Percentiles rank a stretch among this genome's conserved stretches.
These are phyloP conservation scores for Cephonodes hylas DNA, from an alignment of 2,888 invertebrate genomes.

Conservation along the genomic window DNA sequence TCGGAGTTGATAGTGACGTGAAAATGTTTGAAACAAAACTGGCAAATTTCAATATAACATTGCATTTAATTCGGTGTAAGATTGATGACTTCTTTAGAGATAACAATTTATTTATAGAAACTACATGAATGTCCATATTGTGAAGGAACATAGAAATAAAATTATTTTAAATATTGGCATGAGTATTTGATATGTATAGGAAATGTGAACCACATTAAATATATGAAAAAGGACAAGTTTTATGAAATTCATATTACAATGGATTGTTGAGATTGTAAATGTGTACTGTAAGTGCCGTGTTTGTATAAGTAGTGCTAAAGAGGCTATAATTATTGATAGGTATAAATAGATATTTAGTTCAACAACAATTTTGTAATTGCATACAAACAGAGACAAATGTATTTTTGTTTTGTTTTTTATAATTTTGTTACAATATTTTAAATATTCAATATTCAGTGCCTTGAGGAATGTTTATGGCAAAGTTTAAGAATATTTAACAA, in stretches of 20 bases:
- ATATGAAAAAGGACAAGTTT: not conserved
- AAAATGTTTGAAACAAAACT: conserved; percentile 62
- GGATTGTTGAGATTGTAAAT: conserved; percentile 34
- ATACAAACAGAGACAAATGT: not conserved
- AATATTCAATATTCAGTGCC: conserved; percentile 41
- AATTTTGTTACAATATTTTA: conserved; percentile 13
- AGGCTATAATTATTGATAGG: conserved; percentile 27
- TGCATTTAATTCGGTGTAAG: conserved; percentile 81
- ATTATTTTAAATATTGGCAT: conserved; percentile 16
- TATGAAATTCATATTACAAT: conserved; percentile 4
- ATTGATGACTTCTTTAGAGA: conserved; percentile 82
- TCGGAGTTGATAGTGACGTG: conserved; percentile 62
- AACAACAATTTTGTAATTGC: conserved; percentile 5
- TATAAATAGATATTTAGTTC: conserved; percentile 10
- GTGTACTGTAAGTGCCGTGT: conserved; percentile 28
- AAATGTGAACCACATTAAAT: not conserved
- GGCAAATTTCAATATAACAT: conserved; percentile 69
- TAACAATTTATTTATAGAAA: conserved; percentile 74
- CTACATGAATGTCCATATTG: conserved; percentile 15
- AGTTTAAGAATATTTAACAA: conserved; percentile 36
- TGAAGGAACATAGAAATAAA: conserved; percentile 17
- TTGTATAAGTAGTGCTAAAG: conserved; percentile 28
- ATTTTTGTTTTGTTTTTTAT: not conserved
- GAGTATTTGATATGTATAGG: conserved; percentile 14
- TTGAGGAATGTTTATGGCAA: conserved; percentile 38